These are phyloP conservation scores for Scrobipalpa costella DNA, from an alignment of 2,888 invertebrate species.

Conservation along the genomic window DNA sequence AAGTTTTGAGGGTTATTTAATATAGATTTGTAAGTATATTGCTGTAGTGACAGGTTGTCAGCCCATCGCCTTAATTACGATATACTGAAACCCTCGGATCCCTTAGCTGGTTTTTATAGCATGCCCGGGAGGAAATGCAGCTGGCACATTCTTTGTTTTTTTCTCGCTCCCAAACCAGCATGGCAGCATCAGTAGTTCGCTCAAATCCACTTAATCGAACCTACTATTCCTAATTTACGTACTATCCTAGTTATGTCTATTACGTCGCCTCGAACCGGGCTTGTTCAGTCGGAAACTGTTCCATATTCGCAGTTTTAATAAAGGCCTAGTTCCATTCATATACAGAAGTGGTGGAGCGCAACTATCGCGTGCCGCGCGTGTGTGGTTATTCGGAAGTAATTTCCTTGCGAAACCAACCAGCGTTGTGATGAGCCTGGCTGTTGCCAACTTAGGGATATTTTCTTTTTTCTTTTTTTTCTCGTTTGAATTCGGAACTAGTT, in stretches of 20 bases:
- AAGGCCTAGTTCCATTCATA: constrained; percentile 14
- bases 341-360: constrained; percentile 14
- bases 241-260: background rate
- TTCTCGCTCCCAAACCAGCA: too few relatives aligned
- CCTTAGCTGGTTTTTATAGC: too few relatives aligned
- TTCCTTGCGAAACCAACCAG: constrained; percentile 49
- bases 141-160: too few relatives aligned
- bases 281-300: background rate
- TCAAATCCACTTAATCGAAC: too few relatives aligned
- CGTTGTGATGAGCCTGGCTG: constrained; percentile 45
- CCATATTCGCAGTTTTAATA: constrained; percentile 9
- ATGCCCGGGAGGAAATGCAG: too few relatives aligned
- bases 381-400: constrained; percentile 61
- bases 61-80: too few relatives aligned
- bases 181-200: too few relatives aligned
- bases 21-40: too few relatives aligned
- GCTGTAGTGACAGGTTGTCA: too few relatives aligned
- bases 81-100: too few relatives aligned
- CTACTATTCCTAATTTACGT: too few relatives aligned
- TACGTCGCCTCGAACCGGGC: background rate
- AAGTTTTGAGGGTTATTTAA: too few relatives aligned
- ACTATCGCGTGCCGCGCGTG: constrained; percentile 41
- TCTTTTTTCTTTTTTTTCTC: background rate
- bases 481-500: background rate
- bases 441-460: constrained; percentile 37